Evolutionary conservation across 2,113 vertebrate genomes (phyloP).

Genomic region (Cephalopterus ornatus): DNA sequence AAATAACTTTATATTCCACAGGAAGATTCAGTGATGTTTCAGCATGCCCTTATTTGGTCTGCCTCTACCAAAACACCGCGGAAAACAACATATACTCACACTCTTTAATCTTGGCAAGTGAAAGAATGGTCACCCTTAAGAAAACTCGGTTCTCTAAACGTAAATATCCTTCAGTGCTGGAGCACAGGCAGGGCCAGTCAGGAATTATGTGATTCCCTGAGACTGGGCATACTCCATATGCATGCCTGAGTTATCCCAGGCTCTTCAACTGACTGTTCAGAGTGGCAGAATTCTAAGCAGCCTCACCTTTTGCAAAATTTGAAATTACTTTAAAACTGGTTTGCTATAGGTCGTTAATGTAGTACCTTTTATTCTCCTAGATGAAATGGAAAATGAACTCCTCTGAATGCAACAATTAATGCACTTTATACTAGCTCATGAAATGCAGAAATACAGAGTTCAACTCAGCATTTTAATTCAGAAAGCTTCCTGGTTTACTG

Average conservation of each 20-base stretch:
- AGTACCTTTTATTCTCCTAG: background rate
- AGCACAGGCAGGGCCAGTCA: background rate
- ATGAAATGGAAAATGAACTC: background rate
- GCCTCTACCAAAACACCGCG: background rate
- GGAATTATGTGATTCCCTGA: background rate
- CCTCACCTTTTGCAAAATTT: background rate
- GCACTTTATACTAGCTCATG: background rate
- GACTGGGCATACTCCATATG: background rate
- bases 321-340: background rate
- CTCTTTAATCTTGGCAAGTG: background rate
- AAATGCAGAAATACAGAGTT: background rate
- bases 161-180: background rate
- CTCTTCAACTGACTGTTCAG: background rate
- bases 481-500: conserved; percentile 9
- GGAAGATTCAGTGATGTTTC: background rate
- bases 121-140: background rate
- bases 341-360: background rate
- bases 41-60: background rate
- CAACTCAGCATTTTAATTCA: background rate
- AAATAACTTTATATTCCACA: background rate
- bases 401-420: background rate
- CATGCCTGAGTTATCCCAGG: background rate
- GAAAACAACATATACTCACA: fast-evolving
- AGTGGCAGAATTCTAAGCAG: background rate
- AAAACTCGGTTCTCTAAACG: background rate